phyloP scores from a whole-genome alignment of 1,140 invertebrate species.

The Trinorchestia longiramus region DNA sequence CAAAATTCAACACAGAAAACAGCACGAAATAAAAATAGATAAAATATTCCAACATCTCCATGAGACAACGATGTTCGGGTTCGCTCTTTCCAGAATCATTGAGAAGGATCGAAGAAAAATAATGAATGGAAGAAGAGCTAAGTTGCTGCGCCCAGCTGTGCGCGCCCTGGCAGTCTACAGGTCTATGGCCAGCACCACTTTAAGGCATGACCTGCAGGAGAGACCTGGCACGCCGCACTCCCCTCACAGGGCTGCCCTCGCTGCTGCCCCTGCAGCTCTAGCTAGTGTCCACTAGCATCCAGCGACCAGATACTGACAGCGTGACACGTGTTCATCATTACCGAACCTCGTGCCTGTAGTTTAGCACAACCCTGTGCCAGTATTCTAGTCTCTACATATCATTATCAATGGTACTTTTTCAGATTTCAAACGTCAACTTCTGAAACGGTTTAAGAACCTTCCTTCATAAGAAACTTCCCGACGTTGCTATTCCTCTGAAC shows the following conservation, averaged over 20 bases:
- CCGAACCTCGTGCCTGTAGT: neutral
- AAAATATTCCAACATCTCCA: neutral
- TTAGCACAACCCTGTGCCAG: no score
- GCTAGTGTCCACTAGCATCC: no score
- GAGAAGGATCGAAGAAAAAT: neutral
- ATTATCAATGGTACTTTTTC: no score
- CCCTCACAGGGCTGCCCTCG: neutral
- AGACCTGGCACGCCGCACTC: neutral
- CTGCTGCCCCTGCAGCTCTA: no score
- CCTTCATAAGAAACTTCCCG: no score
- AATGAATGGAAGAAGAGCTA: neutral
- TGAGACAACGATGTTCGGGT: neutral
- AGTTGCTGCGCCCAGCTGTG: neutral
- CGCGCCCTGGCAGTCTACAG: neutral
- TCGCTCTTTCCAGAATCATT: neutral
- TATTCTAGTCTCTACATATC: no score
- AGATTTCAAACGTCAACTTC: no score
- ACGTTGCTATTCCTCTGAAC: no score
- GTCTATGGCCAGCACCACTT: neutral
- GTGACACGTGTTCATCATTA: neutral
- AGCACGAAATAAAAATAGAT: neutral
- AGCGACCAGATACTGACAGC: neutral
- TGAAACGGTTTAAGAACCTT: no score
- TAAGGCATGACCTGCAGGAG: neutral
- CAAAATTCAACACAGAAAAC: neutral